Percentiles rank a stretch among this genome's conserved stretches.
phyloP scores from a whole-genome alignment of 2,888 invertebrate species.

The Stictocephala bisonia region DNA sequence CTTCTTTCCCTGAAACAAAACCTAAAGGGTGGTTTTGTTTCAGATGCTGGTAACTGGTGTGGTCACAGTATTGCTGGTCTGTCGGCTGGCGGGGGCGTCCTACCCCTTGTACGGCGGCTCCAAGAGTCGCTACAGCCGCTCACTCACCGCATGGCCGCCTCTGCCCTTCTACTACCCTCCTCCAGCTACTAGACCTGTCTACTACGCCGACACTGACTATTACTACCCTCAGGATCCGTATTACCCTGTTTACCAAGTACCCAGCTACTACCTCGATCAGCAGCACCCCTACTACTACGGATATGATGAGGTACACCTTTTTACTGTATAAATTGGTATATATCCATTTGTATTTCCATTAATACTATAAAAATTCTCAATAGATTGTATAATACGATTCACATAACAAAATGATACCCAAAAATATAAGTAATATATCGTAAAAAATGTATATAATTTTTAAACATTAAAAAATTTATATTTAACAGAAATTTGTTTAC shows the following conservation, averaged over 20 bases:
- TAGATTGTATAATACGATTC: too few species aligned
- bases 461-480: too few species aligned
- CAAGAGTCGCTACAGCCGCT: constrained; percentile 20
- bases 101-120: constrained; percentile 30
- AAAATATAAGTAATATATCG: too few species aligned
- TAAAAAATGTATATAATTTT: too few species aligned
- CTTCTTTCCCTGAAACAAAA: constrained; percentile 7
- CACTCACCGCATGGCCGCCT: constrained; percentile 4
- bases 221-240: constrained; percentile 68
- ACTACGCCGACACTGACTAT: constrained; percentile 61
- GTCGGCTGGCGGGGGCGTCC: not conserved
- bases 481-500: too few species aligned
- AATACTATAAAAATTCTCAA: too few species aligned
- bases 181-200: constrained; percentile 25
- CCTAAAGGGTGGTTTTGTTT: constrained; percentile 32
- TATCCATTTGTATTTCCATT: too few species aligned
- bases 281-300: constrained; percentile 65
- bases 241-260: constrained; percentile 66
- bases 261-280: constrained; percentile 66
- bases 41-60: constrained; percentile 28
- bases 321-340: too few species aligned
- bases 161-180: constrained; percentile 36
- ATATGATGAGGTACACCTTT: constrained; percentile 64
- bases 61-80: constrained; percentile 1
- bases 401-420: too few species aligned